Conservation (phyloP, 2,797 vertebrate species). For the Anguilla marmorata region DNA sequence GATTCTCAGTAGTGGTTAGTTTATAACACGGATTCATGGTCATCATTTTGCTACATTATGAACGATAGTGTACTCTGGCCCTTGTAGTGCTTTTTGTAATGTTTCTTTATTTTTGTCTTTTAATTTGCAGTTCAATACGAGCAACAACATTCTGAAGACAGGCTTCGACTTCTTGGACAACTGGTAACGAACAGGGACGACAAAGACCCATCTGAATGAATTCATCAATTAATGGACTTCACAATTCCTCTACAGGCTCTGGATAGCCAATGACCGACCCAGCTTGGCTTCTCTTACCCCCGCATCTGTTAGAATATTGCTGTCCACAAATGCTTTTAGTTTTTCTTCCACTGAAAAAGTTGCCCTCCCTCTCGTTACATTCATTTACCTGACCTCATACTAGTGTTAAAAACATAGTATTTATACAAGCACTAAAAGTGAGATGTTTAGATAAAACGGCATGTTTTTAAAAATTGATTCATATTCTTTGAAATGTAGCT, state of each 20-base stretch:
- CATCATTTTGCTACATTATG: neutral
- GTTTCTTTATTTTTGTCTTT: neutral
- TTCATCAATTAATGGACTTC: slow-evolving; percentile 52
- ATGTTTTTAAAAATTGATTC: slow-evolving; percentile 50
- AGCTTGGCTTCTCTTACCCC: slow-evolving; percentile 28
- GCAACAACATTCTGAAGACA: slow-evolving; percentile 90
- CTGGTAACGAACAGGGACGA: slow-evolving; percentile 76
- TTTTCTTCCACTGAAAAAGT: slow-evolving; percentile 14
- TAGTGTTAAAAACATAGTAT: slow-evolving; percentile 52
- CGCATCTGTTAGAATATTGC: slow-evolving; percentile 50
- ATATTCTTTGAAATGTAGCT: slow-evolving; percentile 57
- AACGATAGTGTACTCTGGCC: neutral
- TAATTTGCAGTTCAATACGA: slow-evolving; percentile 80
- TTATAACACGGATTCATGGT: neutral
- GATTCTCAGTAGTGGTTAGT: neutral
- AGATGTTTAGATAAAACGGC: slow-evolving; percentile 50
- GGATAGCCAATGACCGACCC: slow-evolving; percentile 36
- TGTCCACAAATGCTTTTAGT: slow-evolving; percentile 39
- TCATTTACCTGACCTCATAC: slow-evolving; percentile 54
- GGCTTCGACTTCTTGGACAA: slow-evolving; percentile 99
- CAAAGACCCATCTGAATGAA: slow-evolving; percentile 36
- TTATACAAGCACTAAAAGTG: slow-evolving; percentile 42
- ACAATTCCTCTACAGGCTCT: slow-evolving; percentile 11
- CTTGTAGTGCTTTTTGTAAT: neutral
- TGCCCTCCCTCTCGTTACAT: slow-evolving; percentile 36